Conservation (phyloP, 2,888 invertebrate genomes). For the Athripsodes cinereus region DNA sequence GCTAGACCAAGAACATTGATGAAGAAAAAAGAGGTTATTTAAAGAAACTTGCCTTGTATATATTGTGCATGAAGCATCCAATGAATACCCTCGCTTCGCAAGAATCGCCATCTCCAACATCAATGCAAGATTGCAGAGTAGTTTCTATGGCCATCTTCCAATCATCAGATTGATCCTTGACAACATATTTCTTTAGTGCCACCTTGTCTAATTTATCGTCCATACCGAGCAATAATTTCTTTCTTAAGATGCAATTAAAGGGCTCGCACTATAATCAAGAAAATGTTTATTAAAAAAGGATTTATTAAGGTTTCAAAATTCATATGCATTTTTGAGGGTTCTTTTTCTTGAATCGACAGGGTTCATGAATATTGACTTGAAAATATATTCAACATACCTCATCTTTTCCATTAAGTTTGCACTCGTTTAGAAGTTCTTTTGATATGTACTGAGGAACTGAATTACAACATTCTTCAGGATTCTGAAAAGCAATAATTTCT, state of each 20-base stretch:
- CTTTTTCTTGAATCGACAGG: too few relatives aligned
- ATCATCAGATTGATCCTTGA: not conserved
- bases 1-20: not conserved
- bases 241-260: not conserved
- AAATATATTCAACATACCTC: not conserved
- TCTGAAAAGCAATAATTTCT: not conserved
- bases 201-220: not conserved
- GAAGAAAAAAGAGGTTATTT: not conserved
- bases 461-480: conserved; percentile 2
- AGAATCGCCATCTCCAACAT: not conserved
- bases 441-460: not conserved
- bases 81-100: not conserved
- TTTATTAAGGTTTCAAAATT: too few relatives aligned
- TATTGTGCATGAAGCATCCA: not conserved
- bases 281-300: not conserved
- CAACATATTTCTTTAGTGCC: not conserved
- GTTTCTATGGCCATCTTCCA: not conserved
- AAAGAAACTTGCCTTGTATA: not conserved
- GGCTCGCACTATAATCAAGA: not conserved
- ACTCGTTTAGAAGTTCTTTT: not conserved
- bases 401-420: not conserved
- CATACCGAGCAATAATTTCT: not conserved
- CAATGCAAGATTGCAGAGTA: not conserved
- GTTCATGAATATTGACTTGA: not conserved
- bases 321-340: too few relatives aligned